phyloP scores from a whole-genome alignment of 2,797 vertebrate genomes.

The Lutjanus argentimaculatus region DNA sequence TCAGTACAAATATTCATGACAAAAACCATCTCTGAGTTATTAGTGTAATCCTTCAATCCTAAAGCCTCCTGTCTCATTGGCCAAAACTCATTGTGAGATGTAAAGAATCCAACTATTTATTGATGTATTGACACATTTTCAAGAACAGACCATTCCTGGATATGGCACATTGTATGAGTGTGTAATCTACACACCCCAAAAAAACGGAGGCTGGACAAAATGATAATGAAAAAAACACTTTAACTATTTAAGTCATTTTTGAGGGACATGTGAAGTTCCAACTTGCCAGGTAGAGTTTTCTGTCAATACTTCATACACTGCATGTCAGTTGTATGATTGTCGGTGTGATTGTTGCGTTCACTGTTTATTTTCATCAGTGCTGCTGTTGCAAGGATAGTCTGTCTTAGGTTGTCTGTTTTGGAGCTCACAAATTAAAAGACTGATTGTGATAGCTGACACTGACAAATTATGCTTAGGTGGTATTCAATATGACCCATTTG shows the following conservation, averaged over 20 bases:
- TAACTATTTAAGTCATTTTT: background rate
- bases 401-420: background rate
- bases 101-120: background rate
- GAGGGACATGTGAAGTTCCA: background rate
- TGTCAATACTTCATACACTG: background rate
- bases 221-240: background rate
- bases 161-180: too few relatives aligned
- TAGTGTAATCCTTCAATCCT: background rate
- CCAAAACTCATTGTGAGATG: background rate
- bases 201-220: background rate
- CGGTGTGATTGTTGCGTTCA: background rate
- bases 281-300: background rate
- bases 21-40: background rate
- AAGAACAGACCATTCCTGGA: background rate
- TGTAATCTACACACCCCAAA: background rate
- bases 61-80: background rate
- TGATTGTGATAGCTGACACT: background rate
- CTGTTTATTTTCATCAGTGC: background rate
- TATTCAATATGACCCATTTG: background rate
- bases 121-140: background rate
- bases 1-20: background rate
- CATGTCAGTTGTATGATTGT: background rate
- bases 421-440: background rate
- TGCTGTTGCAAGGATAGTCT: background rate
- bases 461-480: slow-evolving; percentile 3